Base-by-base conservation (phyloP, 1,140 invertebrate genomes). In the Sycobia sp. region DNA sequence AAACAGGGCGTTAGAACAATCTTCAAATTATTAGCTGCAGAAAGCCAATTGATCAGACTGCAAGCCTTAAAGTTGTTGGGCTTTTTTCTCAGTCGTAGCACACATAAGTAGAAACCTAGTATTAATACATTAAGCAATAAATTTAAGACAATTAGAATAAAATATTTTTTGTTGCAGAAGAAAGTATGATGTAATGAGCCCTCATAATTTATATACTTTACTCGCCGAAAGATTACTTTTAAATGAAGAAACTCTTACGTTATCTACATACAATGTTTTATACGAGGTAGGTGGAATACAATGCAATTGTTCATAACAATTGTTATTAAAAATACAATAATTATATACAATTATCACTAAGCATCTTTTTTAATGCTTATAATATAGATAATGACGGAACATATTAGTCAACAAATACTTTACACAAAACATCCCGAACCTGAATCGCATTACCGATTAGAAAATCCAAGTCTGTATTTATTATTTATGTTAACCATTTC, bases 111-210 rank as follows among this genome's bases (percentile, higher is more conserved):
- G 86, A 87, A 79, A 57, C 58, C 60, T 11, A 63, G 10, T 22
- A 46, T 39, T 55, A 22, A 23, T 57, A 51, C 14, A 10, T 38
- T 36, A 43, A 57, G 25, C 10, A 25, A 39, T 23, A 32, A 43
- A 47, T 11, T 62, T 46, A 29, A 57, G 18, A 57, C 13, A 36
- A 23, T 41, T 7, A n/a, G n/a, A 49, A 25, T 23, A 51, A 41
- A 25, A 38, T 59, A 1, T 54, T 50, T 61, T 58, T 36, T 13
- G 7, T 83, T 83, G 38, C 79, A 96, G 94, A 83, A 86, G 97
- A 66, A 99, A 99, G 82, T 97, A 97, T 77, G 96, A 98, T 79
- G 94, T 97, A 13, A 97, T 99, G 95, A 95, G 93, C 70, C 95
- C 96, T 4, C 91, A 97, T 81, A 99, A 99, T 86, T 85, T 99